Conservation (phyloP, 2,797 vertebrate species). For the Epinephelus malabaricus region DNA sequence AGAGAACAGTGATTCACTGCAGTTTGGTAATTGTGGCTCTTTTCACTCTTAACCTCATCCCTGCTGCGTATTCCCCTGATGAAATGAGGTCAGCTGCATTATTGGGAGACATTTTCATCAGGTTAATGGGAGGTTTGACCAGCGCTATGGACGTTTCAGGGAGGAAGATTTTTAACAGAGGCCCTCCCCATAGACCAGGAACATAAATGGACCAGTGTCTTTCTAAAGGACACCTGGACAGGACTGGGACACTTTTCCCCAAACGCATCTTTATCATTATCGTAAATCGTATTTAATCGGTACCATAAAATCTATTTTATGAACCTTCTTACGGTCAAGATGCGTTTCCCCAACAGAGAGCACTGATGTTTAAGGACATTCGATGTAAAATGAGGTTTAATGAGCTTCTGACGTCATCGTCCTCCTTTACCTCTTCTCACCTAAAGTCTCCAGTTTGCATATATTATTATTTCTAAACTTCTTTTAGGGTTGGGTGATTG, state of each 20-base stretch:
- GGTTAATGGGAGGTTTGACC: slow-evolving; percentile 39
- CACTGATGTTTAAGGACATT: too few species aligned
- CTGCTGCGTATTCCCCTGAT: background rate
- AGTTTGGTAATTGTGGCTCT: slow-evolving; percentile 6
- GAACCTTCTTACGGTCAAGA: background rate
- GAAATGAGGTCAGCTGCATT: slow-evolving; percentile 17
- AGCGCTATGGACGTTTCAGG: background rate
- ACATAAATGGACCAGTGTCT: slow-evolving; percentile 3
- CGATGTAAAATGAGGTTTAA: too few species aligned
- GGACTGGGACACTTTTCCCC: background rate
- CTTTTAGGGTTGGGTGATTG: too few species aligned
- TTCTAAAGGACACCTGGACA: background rate
- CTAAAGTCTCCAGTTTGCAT: too few species aligned
- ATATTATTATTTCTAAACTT: too few species aligned
- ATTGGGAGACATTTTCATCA: slow-evolving; percentile 13
- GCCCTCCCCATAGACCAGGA: background rate
- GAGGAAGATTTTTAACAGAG: background rate
- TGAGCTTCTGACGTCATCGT: too few species aligned
- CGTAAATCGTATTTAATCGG: background rate
- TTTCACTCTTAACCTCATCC: slow-evolving; percentile 3
- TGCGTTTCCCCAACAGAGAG: background rate
- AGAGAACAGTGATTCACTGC: slow-evolving; percentile 32
- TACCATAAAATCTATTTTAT: background rate
- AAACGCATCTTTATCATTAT: background rate
- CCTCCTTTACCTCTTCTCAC: too few species aligned